Percentiles rank a stretch among this genome's conserved stretches.
Conservation (phyloP, 2,797 vertebrate genomes). For the Oryzias sinensis region DNA sequence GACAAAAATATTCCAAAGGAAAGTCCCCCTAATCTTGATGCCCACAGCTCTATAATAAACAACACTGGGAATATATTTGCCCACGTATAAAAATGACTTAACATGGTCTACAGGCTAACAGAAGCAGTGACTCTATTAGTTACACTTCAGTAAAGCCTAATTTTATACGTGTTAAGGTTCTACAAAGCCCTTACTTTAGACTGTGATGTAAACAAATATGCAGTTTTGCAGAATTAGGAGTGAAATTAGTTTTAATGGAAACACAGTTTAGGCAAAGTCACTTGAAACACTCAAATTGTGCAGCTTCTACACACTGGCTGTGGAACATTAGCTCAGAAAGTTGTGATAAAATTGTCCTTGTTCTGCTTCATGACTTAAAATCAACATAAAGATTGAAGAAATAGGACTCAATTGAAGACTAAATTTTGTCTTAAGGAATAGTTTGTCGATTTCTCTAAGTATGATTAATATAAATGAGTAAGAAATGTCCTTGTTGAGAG, state of each 20-base stretch:
- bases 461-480: no score
- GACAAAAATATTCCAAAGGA: conserved; percentile 18
- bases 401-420: no score
- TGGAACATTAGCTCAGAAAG: no score
- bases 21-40: conserved; percentile 4
- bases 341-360: no score
- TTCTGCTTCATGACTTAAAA: no score
- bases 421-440: no score
- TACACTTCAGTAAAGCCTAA: conserved; percentile 27
- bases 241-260: not conserved
- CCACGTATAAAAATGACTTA: conserved; percentile 19
- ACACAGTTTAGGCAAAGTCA: not conserved
- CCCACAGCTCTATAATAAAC: conserved; percentile 9
- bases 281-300: not conserved
- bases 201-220: conserved; percentile 6
- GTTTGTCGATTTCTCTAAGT: no score
- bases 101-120: conserved; percentile 35
- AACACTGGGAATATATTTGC: conserved; percentile 20
- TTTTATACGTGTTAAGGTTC: conserved; percentile 22
- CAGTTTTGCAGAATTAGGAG: not conserved
- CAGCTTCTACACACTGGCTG: no score
- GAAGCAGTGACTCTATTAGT: conserved; percentile 44
- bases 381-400: no score
- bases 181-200: conserved; percentile 1
- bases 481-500: no score